phyloP scores from a whole-genome alignment of 2,797 vertebrate genomes.

The Chiloscyllium punctatum region DNA sequence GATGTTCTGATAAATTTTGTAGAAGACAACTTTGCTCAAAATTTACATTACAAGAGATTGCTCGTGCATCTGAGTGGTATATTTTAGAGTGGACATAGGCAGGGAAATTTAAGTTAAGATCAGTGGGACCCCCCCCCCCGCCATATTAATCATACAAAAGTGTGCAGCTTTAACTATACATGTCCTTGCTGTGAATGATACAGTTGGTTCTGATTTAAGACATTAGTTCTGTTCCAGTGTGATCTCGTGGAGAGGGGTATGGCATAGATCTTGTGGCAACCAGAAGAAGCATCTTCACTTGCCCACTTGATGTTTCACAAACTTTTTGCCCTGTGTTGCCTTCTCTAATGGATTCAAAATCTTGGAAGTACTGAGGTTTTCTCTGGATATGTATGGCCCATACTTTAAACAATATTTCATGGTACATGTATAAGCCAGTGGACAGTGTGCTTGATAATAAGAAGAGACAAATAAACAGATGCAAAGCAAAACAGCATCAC shows the following conservation, averaged over 20 bases:
- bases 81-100: neutral
- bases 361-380: no score
- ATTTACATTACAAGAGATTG: neutral
- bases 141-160: neutral
- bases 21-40: neutral
- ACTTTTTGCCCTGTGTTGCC: no score
- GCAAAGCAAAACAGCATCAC: neutral
- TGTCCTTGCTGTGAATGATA: neutral
- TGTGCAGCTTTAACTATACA: neutral
- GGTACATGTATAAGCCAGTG: neutral
- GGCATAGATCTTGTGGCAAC: neutral
- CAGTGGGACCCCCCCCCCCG: neutral
- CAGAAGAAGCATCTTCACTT: neutral
- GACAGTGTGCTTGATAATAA: neutral
- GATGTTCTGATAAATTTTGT: neutral
- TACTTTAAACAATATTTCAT: no score
- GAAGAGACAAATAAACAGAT: neutral
- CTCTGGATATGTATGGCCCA: no score
- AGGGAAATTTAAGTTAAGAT: neutral
- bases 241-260: no score
- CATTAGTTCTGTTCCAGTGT: no score
- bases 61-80: neutral
- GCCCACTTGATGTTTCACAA: neutral
- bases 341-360: no score
- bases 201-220: no score